Evolutionary conservation across 2,888 invertebrate genomes (phyloP), one percentile per base, ranked within the genome.

Genomic region (Plutella xylostella): DNA sequence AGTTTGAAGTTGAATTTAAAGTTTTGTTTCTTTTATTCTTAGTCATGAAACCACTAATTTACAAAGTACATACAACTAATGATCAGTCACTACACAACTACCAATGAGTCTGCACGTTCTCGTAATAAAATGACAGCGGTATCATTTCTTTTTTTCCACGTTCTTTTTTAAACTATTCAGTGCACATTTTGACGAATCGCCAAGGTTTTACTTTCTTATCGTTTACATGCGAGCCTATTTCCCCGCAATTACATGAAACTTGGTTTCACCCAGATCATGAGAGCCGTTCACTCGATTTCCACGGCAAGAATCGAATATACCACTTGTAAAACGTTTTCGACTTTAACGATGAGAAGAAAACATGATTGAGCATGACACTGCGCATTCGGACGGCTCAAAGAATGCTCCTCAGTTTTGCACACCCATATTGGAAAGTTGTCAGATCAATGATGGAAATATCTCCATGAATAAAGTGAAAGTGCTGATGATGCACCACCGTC

Each of bases 391-490:
- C 35, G 11, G n/a, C 14, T n/a, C 31, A 20, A 64, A 63, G 62
- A 67, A 65, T 65, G 62, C 58, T 58, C 61, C 60, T 57, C 68
- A 56, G 30, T 54, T 55, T 55, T 56, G 61, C 65, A 65, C 67
- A 68, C 71, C 61, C 64, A 63, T 70, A 72, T 76, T 80, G 76
- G 82, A 78, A 80, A 79, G 79, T 74, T 60, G 66, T 61, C 63
- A 63, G 64, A 56, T 61, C 62, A 67, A 65, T 70, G 68, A 74
- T 78, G 77, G 69, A 74, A 75, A 73, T 72, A 65, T 70, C 58
- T n/a, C 20, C 17, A 12, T 25, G 46, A 52, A 58, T 48, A 53
- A 43, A 58, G 67, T 63, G 69, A 71, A 70, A 68, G 68, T 65
- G 51, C 48, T 53, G 51, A 55, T 55, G 43, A 43, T 25, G 43